phyloP scores from a whole-genome alignment of 2,888 invertebrate genomes.

The Parnassius glacialis region DNA sequence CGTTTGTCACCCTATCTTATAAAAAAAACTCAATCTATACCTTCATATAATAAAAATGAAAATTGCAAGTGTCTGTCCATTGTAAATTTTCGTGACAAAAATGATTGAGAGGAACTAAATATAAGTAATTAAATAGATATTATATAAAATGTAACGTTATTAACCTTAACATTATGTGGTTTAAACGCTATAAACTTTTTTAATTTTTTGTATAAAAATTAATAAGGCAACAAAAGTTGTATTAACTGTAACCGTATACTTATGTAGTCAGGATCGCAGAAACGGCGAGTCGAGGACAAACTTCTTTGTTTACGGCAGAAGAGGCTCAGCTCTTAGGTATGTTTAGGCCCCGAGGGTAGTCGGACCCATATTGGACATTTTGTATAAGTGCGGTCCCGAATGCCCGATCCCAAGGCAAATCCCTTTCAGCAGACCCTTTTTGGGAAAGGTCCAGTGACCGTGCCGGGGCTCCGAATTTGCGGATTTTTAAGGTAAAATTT shows the following conservation, averaged over 20 bases:
- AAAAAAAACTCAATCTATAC: too few species aligned
- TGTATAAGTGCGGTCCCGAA: slow-evolving; percentile 77
- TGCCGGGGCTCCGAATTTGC: slow-evolving; percentile 76
- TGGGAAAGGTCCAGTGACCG: slow-evolving; percentile 70
- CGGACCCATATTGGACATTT: slow-evolving; percentile 77
- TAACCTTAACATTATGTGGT: too few species aligned
- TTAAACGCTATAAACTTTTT: too few species aligned
- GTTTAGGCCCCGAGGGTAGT: slow-evolving; percentile 54
- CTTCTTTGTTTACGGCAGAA: slow-evolving; percentile 70
- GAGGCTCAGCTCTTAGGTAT: slow-evolving; percentile 58
- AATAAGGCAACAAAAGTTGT: slow-evolving; percentile 16
- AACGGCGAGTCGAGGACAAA: slow-evolving; percentile 62
- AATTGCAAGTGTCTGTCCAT: too few species aligned
- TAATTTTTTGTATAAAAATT: not conserved
- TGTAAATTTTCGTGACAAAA: too few species aligned
- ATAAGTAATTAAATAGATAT: too few species aligned
- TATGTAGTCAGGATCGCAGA: slow-evolving; percentile 51
- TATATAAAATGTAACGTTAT: too few species aligned
- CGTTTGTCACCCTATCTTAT: too few species aligned
- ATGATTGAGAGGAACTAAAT: too few species aligned
- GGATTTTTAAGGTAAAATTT: slow-evolving; percentile 81
- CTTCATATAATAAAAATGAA: too few species aligned
- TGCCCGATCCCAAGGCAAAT: slow-evolving; percentile 75
- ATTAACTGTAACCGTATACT: slow-evolving; percentile 27
- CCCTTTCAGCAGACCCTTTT: slow-evolving; percentile 77